phyloP scores from a whole-genome alignment of 1,140 invertebrate genomes.

The Drosophila aff. region DNA sequence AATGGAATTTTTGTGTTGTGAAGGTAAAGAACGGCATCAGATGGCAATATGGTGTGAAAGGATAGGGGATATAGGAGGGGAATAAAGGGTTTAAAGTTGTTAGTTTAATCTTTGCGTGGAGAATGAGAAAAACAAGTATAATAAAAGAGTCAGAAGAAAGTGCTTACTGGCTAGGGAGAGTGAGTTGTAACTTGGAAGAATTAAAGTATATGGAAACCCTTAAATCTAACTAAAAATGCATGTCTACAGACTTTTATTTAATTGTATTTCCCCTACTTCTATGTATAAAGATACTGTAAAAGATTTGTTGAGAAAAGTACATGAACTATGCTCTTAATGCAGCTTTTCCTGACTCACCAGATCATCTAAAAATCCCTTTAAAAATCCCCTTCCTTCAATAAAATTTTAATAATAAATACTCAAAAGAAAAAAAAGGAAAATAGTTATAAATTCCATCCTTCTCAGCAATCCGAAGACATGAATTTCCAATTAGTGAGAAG shows the following conservation, averaged over 20 bases:
- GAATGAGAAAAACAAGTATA: not conserved
- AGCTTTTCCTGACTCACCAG: not conserved
- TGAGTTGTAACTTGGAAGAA: too few relatives aligned
- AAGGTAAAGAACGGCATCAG: slow-evolving; percentile 12
- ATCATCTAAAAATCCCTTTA: not conserved
- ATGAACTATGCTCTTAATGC: too few relatives aligned
- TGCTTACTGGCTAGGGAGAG: too few relatives aligned
- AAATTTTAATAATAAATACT: not conserved
- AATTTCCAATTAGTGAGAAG: slow-evolving; percentile 5
- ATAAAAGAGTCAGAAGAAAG: not conserved
- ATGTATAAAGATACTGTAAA: too few relatives aligned
- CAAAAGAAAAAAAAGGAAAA: not conserved
- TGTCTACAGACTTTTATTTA: too few relatives aligned
- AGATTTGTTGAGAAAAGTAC: too few relatives aligned
- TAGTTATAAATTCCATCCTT: not conserved
- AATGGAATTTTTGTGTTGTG: slow-evolving; percentile 15
- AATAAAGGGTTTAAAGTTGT: not conserved
- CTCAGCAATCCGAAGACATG: not conserved
- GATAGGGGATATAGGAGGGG: not conserved
- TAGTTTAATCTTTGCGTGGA: not conserved
- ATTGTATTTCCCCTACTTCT: too few relatives aligned
- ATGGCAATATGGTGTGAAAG: slow-evolving; percentile 31
- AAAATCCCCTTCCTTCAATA: not conserved
- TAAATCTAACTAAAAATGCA: too few relatives aligned
- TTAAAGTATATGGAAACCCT: too few relatives aligned